Conservation (phyloP, 2,797 vertebrate species). For the Loriculus beryllinus region DNA sequence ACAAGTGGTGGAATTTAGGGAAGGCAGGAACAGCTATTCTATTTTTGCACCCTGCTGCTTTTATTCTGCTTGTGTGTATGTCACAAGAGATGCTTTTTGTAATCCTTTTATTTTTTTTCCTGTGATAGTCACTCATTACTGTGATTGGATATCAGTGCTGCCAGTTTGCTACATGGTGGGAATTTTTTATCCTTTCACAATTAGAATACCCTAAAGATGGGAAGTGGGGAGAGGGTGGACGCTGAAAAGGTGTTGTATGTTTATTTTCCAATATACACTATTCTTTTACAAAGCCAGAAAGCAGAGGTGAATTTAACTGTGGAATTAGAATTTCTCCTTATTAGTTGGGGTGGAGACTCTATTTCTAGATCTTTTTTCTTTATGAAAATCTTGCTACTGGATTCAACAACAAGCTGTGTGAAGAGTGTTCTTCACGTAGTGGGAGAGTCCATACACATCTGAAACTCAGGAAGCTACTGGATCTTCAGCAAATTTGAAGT, state of each 20-base stretch:
- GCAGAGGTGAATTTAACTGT: background rate
- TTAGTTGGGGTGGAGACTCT: background rate
- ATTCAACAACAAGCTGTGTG: background rate
- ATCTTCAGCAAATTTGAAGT: background rate
- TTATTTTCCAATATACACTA: background rate
- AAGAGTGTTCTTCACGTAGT: background rate
- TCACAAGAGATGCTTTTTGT: rapidly evolving
- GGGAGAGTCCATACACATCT: rapidly evolving
- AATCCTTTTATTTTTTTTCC: background rate
- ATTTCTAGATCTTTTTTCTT: background rate
- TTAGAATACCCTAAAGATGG: background rate
- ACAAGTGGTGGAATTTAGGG: background rate
- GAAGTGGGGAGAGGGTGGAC: background rate
- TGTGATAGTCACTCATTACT: background rate
- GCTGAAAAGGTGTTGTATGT: background rate
- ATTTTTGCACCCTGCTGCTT: background rate
- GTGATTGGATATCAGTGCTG: background rate
- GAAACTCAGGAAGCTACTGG: background rate
- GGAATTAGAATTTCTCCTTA: background rate
- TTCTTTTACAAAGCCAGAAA: background rate
- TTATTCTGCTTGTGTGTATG: background rate
- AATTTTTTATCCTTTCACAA: background rate
- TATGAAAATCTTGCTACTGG: background rate
- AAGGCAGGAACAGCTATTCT: background rate
- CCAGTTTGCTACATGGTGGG: background rate